Evolutionary conservation across 2,888 invertebrate species (phyloP).

Genomic region (Linyphia triangularis): DNA sequence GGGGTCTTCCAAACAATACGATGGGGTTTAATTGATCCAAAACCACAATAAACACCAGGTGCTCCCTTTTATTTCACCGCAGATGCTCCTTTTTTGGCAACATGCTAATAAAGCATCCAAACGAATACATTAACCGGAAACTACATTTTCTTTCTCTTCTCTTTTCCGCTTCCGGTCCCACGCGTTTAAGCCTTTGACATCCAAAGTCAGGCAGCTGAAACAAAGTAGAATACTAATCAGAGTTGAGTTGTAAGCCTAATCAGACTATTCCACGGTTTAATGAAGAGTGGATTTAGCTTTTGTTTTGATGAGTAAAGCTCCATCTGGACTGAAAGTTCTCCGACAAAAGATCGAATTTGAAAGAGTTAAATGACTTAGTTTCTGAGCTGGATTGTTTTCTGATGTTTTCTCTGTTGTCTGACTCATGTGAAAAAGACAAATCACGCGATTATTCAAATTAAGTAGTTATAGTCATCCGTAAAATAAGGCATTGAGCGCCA

Average conservation of each 20-base stretch:
- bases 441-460: too few species aligned
- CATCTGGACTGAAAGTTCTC: not conserved
- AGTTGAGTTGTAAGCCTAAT: slow-evolving; percentile 3
- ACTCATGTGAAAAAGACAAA: too few species aligned
- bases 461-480: too few species aligned
- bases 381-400: too few species aligned
- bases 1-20: not conserved
- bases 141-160: not conserved
- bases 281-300: too few species aligned
- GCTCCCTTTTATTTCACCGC: not conserved
- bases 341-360: not conserved
- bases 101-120: not conserved
- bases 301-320: not conserved
- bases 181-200: not conserved
- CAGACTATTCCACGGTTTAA: not conserved
- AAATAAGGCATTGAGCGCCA: too few species aligned
- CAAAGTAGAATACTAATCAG: not conserved
- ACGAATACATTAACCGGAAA: not conserved
- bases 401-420: too few species aligned
- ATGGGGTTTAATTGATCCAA: slow-evolving; percentile 3
- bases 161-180: not conserved
- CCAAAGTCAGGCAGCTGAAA: not conserved
- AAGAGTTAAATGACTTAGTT: not conserved
- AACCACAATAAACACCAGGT: not conserved
- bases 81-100: not conserved